Base-by-base conservation (phyloP, 2,797 vertebrate species). In the Anomalospiza imberbis region DNA sequence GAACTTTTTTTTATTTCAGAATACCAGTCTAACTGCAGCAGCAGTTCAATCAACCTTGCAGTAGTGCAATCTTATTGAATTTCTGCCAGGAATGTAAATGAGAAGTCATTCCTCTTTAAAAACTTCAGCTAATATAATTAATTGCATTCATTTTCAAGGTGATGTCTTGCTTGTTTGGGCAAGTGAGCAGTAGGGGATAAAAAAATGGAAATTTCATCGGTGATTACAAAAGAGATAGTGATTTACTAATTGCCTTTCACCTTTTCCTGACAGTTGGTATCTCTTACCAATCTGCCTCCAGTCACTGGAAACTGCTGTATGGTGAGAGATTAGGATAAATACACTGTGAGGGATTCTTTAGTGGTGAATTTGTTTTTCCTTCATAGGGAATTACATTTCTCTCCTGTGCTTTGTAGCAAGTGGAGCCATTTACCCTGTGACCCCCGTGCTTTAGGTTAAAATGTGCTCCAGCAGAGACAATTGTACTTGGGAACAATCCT, bases 121-220 rank as follows among this genome's bases (percentile, higher is more conserved):
- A 94, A 63, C 61, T 77, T 74, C 62, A 67, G 89, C 85, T 97
- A 92, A 94, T 93, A 79, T 88, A 95, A 92, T 96, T 94, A 96
- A 96, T 96, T 86, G 95, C 85, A 74, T 96, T 96, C 78, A 78
- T 95, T 94, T 97, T 87, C 81, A 93, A 96, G 95, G 94, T 97
- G 89, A 89, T 91, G 73, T 93, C 83, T 94, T 88, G 87, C 81
- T 95, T 94, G 86, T 95, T 96, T 94, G 73, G 88, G 89, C 58
- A 32, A 95, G 80, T 70, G 87, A 95, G 89, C 85, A 57, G 65
- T 60, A 45, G 62, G 45, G 58, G 55, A 73, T 66, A 6, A 81
- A 93, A 89, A 78, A 93, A 63, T 63, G 54, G 89, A 72, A 89
- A 77, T 95, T 93, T 95, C 85, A 93, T 93, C 95, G 77, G 76